Conservation (phyloP, 2,888 invertebrate genomes). For the Encarsia formosa region DNA sequence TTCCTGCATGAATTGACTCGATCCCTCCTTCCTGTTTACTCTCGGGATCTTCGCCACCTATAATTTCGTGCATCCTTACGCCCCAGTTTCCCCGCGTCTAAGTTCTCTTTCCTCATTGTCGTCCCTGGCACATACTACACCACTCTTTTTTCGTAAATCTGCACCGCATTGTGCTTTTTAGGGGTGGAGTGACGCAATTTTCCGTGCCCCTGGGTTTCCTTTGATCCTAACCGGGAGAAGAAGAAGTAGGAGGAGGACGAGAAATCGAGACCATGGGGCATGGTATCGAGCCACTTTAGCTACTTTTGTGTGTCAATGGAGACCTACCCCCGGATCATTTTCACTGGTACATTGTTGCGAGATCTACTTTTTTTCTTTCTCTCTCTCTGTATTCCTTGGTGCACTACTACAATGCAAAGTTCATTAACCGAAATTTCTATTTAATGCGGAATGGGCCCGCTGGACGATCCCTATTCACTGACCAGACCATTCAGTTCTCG, state of each 20-base stretch:
- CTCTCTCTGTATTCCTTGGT: too few species aligned
- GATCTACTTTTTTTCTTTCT: too few species aligned
- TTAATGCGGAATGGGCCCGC: too few species aligned
- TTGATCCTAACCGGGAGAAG: not conserved
- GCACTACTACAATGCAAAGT: too few species aligned
- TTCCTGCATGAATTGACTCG: conserved; percentile 47
- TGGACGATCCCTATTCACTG: too few species aligned
- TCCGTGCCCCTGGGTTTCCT: conserved; percentile 16
- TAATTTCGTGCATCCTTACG: conserved; percentile 40
- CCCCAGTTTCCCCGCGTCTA: conserved; percentile 22
- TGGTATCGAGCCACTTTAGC: conserved; percentile 10
- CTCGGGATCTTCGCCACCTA: conserved; percentile 49
- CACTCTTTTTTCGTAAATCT: conserved; percentile 36
- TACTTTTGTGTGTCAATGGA: conserved; percentile 10
- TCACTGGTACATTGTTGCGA: too few species aligned
- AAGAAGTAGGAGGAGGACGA: not conserved
- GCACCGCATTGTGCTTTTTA: conserved; percentile 12
- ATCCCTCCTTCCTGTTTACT: conserved; percentile 44
- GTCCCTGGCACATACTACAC: not conserved
- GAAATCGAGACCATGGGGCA: conserved; percentile 6
- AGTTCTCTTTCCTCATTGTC: conserved; percentile 20
- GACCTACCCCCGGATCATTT: too few species aligned
- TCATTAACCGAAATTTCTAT: too few species aligned
- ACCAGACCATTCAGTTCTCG: too few species aligned
- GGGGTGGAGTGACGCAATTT: conserved; percentile 13